Base-by-base conservation (phyloP, 2,113 vertebrate species). In the Peromyscus leucopus region DNA sequence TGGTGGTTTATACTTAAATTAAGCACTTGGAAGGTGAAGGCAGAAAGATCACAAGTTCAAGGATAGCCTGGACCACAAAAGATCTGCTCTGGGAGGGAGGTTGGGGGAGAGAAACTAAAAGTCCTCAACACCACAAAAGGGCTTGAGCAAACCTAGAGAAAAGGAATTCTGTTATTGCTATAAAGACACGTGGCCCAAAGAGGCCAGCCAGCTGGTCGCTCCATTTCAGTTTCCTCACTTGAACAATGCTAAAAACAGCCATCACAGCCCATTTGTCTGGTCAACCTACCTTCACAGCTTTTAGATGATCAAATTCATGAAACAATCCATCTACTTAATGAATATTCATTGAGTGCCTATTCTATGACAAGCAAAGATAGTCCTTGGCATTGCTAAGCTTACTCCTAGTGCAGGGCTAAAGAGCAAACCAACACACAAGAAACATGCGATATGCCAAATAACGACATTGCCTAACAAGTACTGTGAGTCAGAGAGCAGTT, bases 331-430 rank as follows among this genome's bases (percentile, higher is more conserved):
- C 92, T 65, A 94, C 8, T 91, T 67, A 97, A 67, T 10, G 57
- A 85, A 63, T 39, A 94, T 39, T 83, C 84, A 89, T 0, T 65
- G 51, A 80, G 55, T 55, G 28, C 15, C 63, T 95, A 89, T 76
- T 84, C 46, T 80, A 76, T 71, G 61, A 74, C 72, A 91, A 78
- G 71, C 92, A 72, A 95, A 97, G 83, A 94, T 55, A 12, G 76
- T 24, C 15, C 28, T n/a, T 75, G 59, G 2, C 48, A 19, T 51
- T 87, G 5, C 79, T 78, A 86, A 83, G 22, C 12, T 86, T 78
- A 93, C 36, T 39, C 74, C n/a, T 57, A 26, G 15, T 48, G 26
- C 57, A 89, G 21, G 36, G 46, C 72, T 65, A 33, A 42, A 61
- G 46, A 48, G 7, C 48, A 94, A 92, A 55, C 67, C 90, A 87